Conservation (phyloP, 2,888 invertebrate genomes). For the Apotomis capreana region DNA sequence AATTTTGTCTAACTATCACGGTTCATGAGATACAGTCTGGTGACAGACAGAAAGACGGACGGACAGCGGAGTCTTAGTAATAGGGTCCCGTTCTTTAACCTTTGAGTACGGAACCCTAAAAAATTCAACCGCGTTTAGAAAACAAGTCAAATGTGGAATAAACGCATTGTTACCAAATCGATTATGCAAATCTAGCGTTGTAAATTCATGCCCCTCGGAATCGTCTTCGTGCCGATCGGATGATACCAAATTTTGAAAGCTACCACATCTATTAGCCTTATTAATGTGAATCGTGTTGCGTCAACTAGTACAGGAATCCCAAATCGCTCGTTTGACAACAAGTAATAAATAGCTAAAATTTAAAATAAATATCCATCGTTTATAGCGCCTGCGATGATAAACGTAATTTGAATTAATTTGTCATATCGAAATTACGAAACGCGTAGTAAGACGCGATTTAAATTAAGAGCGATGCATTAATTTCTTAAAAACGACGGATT, state of each 20-base stretch:
- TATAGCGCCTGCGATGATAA: slow-evolving; percentile 27
- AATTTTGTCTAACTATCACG: no score
- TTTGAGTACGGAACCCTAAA: no score
- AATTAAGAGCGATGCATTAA: slow-evolving; percentile 25
- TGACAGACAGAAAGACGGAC: no score
- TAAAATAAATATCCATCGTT: slow-evolving; percentile 33
- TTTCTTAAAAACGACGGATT: slow-evolving; percentile 11
- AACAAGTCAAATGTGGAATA: slow-evolving; percentile 31
- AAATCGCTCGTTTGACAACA: slow-evolving; percentile 62
- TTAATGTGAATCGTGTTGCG: slow-evolving; percentile 41
- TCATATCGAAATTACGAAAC: slow-evolving; percentile 30
- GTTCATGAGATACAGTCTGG: no score
- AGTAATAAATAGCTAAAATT: slow-evolving; percentile 70
- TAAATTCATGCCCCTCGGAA: slow-evolving; percentile 45
- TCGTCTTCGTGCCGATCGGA: slow-evolving; percentile 51
- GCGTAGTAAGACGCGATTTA: slow-evolving; percentile 22
- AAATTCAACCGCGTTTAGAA: slow-evolving; percentile 18
- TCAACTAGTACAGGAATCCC: slow-evolving; percentile 46
- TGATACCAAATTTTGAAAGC: slow-evolving; percentile 51
- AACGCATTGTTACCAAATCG: slow-evolving; percentile 42
- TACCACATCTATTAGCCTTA: slow-evolving; percentile 43
- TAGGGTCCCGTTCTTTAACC: no score
- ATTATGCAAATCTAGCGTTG: slow-evolving; percentile 35
- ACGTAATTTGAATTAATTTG: slow-evolving; percentile 38
- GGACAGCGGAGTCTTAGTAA: no score